phyloP scores from a whole-genome alignment of 2,113 vertebrate species.

The Nothoprocta perdicaria region DNA sequence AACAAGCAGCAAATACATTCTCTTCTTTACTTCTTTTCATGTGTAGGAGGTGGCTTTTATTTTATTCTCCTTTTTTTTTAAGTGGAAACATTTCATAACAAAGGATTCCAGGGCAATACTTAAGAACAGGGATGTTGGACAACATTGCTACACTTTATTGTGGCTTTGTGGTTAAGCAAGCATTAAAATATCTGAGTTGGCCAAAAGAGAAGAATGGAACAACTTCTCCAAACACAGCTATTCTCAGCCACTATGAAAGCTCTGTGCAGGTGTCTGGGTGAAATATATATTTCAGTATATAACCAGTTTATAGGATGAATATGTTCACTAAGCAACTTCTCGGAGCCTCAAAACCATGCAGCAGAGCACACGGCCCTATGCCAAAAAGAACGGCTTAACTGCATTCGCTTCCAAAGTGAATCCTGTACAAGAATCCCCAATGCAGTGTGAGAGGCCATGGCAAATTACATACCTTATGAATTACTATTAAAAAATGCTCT shows the following conservation, averaged over 20 bases:
- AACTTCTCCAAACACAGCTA: slow-evolving; percentile 16
- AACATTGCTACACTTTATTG: slow-evolving; percentile 30
- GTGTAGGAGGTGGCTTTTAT: neutral
- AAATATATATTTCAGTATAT: neutral
- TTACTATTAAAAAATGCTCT: neutral
- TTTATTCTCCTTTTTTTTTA: slow-evolving; percentile 5
- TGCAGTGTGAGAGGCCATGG: neutral
- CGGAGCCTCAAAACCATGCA: neutral
- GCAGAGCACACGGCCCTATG: neutral
- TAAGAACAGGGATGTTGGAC: slow-evolving; percentile 35
- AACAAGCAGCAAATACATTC: neutral
- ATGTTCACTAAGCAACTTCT: neutral
- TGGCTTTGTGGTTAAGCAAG: slow-evolving; percentile 63
- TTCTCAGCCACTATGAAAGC: neutral
- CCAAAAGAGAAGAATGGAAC: slow-evolving; percentile 36
- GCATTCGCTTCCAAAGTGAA: neutral
- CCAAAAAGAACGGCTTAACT: neutral
- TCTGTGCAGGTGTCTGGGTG: neutral
- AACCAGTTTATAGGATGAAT: neutral
- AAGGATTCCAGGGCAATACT: slow-evolving; percentile 26
- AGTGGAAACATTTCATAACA: slow-evolving; percentile 8
- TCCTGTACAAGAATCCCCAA: neutral
- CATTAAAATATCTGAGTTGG: neutral
- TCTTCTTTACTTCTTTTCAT: neutral
- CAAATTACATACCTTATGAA: neutral